Percentiles rank a stretch among this genome's conserved stretches.
Conservation (phyloP, 2,113 vertebrate genomes). For the Regulus satrapa region DNA sequence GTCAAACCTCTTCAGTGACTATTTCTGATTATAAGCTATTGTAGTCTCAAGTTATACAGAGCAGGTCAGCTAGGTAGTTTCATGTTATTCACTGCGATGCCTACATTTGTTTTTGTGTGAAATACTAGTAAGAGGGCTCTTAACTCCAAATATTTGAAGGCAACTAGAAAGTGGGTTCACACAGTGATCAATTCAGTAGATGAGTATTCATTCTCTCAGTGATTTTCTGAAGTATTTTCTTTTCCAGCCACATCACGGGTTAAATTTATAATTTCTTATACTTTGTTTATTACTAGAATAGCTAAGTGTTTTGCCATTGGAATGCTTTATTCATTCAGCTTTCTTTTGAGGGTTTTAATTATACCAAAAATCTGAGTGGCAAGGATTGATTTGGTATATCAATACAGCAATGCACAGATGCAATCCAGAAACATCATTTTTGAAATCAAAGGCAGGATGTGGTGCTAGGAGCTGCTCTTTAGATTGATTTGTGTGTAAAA, state of each 20-base stretch:
- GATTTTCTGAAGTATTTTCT: not conserved
- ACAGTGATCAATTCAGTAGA: not conserved
- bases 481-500: not conserved
- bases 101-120: not conserved
- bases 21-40: not conserved
- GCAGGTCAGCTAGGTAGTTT: not conserved
- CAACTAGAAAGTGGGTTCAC: not conserved
- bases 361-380: not conserved
- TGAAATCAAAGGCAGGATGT: not conserved
- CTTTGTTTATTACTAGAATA: not conserved
- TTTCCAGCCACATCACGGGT: not conserved
- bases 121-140: not conserved
- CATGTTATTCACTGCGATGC: not conserved
- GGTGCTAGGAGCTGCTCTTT: not conserved
- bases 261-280: not conserved
- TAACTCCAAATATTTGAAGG: not conserved
- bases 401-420: not conserved
- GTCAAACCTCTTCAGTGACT: not conserved
- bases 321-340: not conserved
- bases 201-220: not conserved
- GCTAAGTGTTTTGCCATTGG: not conserved
- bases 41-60: not conserved
- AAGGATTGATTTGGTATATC: not conserved
- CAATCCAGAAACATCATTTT: not conserved
- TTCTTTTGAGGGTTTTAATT: not conserved